A percentile compares a stretch with the other conserved stretches of the same genome.
These are phyloP conservation scores for Calyptomena viridis DNA, from an alignment of 2,113 vertebrate genomes.

Conservation along the genomic window DNA sequence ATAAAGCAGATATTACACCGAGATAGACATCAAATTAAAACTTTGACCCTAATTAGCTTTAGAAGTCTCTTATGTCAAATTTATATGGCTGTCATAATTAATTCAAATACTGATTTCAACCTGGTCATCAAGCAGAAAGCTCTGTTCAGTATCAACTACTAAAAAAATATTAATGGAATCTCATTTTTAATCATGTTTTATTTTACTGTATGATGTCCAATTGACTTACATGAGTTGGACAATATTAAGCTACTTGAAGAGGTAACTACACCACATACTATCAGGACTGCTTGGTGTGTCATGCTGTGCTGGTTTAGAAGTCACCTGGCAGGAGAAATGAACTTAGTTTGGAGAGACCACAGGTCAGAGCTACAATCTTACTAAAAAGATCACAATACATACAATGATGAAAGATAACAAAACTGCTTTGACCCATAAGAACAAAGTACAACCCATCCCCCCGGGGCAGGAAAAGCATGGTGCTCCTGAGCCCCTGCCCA, in stretches of 20 bases:
- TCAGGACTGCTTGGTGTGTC: neutral
- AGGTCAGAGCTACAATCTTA: too few relatives aligned
- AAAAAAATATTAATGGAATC: constrained; percentile 6
- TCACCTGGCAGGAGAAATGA: too few relatives aligned
- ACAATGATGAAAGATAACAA: too few relatives aligned
- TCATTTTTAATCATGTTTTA: neutral
- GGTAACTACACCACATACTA: neutral
- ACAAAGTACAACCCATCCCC: too few relatives aligned
- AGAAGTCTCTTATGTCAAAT: constrained; percentile 80
- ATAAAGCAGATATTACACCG: constrained; percentile 78
- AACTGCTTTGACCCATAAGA: too few relatives aligned
- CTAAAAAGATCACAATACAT: too few relatives aligned
- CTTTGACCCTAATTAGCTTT: constrained; percentile 80
- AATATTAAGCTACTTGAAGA: neutral
- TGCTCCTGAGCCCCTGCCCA: too few relatives aligned
- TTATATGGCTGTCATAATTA: constrained; percentile 84
- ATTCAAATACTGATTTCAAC: constrained; percentile 78
- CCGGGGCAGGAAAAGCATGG: too few relatives aligned
- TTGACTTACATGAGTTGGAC: neutral
- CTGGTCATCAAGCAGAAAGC: constrained; percentile 66
- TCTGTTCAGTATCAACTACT: constrained; percentile 23
- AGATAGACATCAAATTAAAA: constrained; percentile 82
- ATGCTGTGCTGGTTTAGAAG: too few relatives aligned
- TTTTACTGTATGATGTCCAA: neutral
- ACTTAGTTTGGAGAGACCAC: too few relatives aligned